Percentiles rank a stretch among this genome's conserved stretches.
These are phyloP conservation scores for Mylabris sibirica DNA, from an alignment of 2,888 invertebrate genomes.

Conservation along the genomic window DNA sequence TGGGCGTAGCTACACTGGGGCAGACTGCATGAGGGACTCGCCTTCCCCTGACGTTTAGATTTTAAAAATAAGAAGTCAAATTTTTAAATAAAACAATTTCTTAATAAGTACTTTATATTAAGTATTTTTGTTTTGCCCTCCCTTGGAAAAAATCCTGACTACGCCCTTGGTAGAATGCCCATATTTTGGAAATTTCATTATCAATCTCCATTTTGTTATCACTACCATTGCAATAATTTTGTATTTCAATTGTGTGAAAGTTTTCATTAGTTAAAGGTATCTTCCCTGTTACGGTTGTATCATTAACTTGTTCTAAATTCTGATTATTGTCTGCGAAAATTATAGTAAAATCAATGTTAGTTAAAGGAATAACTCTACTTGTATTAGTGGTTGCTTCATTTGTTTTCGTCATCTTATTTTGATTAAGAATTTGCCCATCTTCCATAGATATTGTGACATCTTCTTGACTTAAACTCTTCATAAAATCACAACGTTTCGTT, in stretches of 20 bases:
- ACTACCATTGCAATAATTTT: neutral
- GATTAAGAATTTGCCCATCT: neutral
- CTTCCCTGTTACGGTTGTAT: neutral
- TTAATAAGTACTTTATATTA: no score
- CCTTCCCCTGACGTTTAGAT: no score
- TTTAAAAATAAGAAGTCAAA: no score
- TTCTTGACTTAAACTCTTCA: conserved; percentile 11
- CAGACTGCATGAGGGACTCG: no score
- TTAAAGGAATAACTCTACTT: conserved; percentile 2
- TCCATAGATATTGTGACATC: conserved; percentile 18
- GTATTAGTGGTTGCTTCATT: neutral
- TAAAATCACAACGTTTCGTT: conserved; percentile 17
- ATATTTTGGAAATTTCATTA: neutral
- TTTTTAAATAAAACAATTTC: no score
- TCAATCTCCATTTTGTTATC: neutral
- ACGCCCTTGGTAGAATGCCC: neutral
- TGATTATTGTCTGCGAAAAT: neutral
- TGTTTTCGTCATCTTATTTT: neutral
- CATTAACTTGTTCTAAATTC: neutral
- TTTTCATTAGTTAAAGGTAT: conserved; percentile 4
- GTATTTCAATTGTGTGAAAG: neutral
- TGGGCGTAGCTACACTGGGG: no score
- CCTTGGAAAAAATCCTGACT: no score
- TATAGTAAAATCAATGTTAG: conserved; percentile 22
- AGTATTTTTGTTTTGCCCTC: no score